These are phyloP conservation scores for Chrysaora quinquecirrha DNA, from an alignment of 30 jellyfish, hydroid and myxozoan species.

Conservation along the genomic window DNA sequence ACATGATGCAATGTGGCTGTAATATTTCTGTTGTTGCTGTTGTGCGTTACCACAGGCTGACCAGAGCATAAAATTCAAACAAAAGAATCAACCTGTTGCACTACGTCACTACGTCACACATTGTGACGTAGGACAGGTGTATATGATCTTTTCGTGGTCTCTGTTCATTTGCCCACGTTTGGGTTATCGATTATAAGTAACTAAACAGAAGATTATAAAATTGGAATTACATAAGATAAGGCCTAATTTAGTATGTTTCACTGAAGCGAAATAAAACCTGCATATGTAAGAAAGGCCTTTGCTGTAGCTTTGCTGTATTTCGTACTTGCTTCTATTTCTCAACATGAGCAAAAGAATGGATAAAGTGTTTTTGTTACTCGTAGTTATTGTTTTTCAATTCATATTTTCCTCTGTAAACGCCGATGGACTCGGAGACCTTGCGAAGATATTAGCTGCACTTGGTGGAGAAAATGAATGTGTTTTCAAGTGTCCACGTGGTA, in stretches of 20 bases:
- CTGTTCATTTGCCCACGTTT: not conserved
- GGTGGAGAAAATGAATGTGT: conserved; percentile 72
- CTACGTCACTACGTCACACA: not conserved
- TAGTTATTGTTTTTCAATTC: not conserved
- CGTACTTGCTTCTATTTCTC: too few species aligned
- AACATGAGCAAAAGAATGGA: too few species aligned
- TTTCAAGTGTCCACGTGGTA: conserved; percentile 82
- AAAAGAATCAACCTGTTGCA: not conserved
- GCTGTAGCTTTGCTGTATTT: too few species aligned
- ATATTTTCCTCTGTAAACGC: not conserved
- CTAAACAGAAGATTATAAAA: too few species aligned
- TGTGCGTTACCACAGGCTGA: not conserved
- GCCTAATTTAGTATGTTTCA: too few species aligned
- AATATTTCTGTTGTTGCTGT: not conserved
- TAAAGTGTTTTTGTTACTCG: too few species aligned
- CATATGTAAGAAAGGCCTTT: too few species aligned
- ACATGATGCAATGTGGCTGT: not conserved
- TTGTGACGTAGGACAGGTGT: not conserved
- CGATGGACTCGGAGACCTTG: conserved; percentile 78
- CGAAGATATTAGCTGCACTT: conserved; percentile 62
- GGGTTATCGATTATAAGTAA: too few species aligned
- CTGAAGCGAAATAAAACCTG: too few species aligned
- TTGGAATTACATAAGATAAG: too few species aligned
- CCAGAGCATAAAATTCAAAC: too few species aligned
- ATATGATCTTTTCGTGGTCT: not conserved